These are phyloP conservation scores for Motacilla alba DNA, from an alignment of 2,113 vertebrate species.

Conservation along the genomic window DNA sequence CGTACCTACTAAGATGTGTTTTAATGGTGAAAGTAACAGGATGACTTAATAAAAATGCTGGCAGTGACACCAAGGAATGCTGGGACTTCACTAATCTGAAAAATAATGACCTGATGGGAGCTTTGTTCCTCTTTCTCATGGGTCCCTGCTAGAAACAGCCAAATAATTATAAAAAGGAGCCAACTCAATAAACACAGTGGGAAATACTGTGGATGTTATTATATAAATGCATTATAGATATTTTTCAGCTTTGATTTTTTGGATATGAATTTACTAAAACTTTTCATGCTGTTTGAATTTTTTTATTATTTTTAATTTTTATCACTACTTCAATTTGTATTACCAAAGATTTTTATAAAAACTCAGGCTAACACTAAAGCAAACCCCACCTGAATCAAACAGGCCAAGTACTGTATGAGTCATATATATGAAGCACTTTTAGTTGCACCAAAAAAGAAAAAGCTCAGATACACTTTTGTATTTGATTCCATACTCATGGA, in stretches of 20 bases:
- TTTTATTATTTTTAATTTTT: not conserved
- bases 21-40: slow-evolving; percentile 4
- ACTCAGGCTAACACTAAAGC: not conserved
- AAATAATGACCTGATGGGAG: not conserved
- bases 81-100: slow-evolving; percentile 19
- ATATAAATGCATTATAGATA: not conserved
- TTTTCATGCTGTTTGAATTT: not conserved
- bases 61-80: slow-evolving; percentile 5
- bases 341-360: not conserved
- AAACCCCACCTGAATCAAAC: not conserved
- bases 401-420: not conserved
- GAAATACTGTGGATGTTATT: not conserved
- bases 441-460: not conserved
- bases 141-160: not conserved
- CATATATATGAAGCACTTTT: not conserved
- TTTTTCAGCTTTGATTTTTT: slow-evolving; percentile 5
- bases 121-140: slow-evolving; percentile 16
- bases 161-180: slow-evolving; percentile 23
- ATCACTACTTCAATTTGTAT: not conserved
- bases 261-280: not conserved
- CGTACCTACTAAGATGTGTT: not conserved
- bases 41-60: slow-evolving; percentile 21
- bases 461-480: not conserved
- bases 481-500: not conserved
- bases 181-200: slow-evolving; percentile 13